phyloP scores from a whole-genome alignment of 2,113 vertebrate species.

The Menura novaehollandiae region DNA sequence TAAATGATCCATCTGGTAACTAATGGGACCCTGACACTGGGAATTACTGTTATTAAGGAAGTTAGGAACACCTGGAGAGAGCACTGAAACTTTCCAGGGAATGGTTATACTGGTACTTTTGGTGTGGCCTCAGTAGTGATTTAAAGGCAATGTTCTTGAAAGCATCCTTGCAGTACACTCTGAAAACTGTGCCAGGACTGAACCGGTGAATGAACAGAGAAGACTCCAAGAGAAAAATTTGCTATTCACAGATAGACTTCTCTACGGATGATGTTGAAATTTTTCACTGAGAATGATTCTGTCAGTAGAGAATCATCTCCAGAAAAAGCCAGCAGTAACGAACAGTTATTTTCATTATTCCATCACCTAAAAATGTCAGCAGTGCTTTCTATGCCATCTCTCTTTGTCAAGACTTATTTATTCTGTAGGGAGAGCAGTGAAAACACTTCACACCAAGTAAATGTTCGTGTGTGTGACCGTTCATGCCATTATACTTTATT shows the following conservation, averaged over 20 bases:
- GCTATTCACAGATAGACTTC: neutral
- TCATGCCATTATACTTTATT: neutral
- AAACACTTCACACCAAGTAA: constrained; percentile 42
- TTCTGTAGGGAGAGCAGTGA: neutral
- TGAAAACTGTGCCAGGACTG: neutral
- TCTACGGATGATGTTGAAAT: neutral
- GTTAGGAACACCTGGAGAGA: neutral
- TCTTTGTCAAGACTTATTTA: neutral
- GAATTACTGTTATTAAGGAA: neutral
- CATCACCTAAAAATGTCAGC: constrained; percentile 42
- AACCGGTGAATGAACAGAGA: neutral
- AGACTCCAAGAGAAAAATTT: neutral
- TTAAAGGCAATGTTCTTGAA: neutral
- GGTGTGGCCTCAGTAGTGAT: neutral
- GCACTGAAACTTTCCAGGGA: neutral
- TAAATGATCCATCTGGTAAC: neutral
- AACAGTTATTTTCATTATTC: constrained; percentile 23
- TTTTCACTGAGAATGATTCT: neutral
- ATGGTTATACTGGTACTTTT: neutral
- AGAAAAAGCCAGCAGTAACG: neutral
- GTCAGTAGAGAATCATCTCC: neutral
- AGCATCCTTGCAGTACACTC: neutral
- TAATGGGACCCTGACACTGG: neutral
- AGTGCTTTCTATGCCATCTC: neutral
- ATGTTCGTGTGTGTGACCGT: neutral